These are phyloP conservation scores for Numenius arquata DNA, from an alignment of 2,113 vertebrate species.

Conservation along the genomic window DNA sequence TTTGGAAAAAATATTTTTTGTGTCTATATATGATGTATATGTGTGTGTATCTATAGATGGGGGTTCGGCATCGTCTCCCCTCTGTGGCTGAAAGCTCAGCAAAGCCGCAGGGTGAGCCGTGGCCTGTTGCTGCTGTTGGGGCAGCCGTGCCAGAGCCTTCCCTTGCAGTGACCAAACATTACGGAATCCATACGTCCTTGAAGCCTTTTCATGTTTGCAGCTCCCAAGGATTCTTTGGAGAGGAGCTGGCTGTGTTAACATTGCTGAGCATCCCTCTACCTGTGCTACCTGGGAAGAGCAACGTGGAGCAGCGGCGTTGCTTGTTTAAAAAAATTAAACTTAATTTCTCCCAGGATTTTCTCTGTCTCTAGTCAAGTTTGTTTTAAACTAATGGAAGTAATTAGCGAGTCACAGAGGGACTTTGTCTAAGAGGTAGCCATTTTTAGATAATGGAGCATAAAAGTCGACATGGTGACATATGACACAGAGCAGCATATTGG, in stretches of 20 bases:
- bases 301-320: neutral
- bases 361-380: conserved; percentile 60
- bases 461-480: conserved; percentile 63
- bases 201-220: neutral
- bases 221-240: neutral
- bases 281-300: neutral
- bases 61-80: neutral
- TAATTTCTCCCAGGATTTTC: conserved; percentile 55
- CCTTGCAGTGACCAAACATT: neutral
- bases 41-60: neutral
- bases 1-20: neutral
- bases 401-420: conserved; percentile 58
- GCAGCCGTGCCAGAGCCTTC: neutral
- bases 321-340: neutral
- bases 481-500: conserved; percentile 54
- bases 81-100: neutral
- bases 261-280: neutral
- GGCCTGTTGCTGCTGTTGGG: neutral
- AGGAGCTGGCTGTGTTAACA: neutral
- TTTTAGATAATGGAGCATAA: conserved; percentile 72
- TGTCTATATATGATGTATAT: neutral
- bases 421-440: conserved; percentile 29
- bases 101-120: neutral
- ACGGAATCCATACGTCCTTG: neutral
- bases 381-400: conserved; percentile 70